Conservation (phyloP, 2,797 vertebrate species). For the Microctenopoma steveboyesi region DNA sequence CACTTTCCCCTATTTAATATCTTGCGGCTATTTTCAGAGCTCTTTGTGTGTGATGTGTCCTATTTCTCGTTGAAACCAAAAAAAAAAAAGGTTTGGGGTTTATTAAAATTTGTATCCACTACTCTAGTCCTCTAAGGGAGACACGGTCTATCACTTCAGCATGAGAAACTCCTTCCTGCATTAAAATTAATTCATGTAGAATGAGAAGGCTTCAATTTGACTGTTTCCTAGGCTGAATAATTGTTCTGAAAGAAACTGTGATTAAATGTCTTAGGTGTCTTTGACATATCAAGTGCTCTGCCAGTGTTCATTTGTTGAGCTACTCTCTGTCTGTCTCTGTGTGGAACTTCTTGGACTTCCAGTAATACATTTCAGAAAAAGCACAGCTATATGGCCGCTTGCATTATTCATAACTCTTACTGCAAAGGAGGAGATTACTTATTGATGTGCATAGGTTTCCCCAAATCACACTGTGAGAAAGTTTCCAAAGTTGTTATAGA, state of each 20-base stretch:
- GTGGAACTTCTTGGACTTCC: conserved; percentile 37
- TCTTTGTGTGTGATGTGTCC: conserved; percentile 37
- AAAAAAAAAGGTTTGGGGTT: conserved; percentile 45
- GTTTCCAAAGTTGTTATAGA: conserved; percentile 40
- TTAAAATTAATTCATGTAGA: conserved; percentile 52
- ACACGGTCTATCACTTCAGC: conserved; percentile 40
- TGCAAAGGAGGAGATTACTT: conserved; percentile 56
- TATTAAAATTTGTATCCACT: conserved; percentile 60
- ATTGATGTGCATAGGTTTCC: conserved; percentile 67
- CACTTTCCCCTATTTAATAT: conserved; percentile 51
- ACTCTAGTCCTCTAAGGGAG: conserved; percentile 27
- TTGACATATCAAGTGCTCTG: conserved; percentile 56
- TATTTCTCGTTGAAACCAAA: conserved; percentile 52
- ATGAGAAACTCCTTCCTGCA: conserved; percentile 22
- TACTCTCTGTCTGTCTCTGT: conserved; percentile 40
- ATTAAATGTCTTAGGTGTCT: conserved; percentile 62
- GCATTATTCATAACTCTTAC: conserved; percentile 71
- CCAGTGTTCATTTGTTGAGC: conserved; percentile 61
- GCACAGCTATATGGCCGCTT: conserved; percentile 47
- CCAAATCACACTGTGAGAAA: conserved; percentile 44
- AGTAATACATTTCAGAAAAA: conserved; percentile 56
- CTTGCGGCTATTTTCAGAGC: conserved; percentile 60
- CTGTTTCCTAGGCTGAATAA: conserved; percentile 63
- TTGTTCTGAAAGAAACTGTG: conserved; percentile 58
- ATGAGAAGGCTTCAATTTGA: conserved; percentile 44